Conservation (phyloP, 2,797 vertebrate genomes). For the Zalophus californianus region DNA sequence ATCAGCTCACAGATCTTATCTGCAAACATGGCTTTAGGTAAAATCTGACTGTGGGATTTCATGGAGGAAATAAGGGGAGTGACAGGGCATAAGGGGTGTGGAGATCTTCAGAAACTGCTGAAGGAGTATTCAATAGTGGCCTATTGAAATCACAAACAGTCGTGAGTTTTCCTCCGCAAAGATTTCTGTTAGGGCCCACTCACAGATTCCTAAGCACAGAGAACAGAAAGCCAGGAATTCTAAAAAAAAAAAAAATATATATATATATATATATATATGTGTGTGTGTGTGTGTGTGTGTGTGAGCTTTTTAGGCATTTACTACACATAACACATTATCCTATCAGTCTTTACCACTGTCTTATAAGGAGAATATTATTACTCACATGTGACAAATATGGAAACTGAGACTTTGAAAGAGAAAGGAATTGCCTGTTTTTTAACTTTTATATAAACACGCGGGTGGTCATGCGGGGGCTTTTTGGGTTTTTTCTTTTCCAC, state of each 20-base stretch:
- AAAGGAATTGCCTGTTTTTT: constrained; percentile 30
- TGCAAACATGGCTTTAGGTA: background rate
- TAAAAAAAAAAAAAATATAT: constrained; percentile 38
- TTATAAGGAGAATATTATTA: background rate
- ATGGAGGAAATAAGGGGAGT: background rate
- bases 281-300: too few species aligned
- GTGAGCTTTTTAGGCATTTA: constrained; percentile 44
- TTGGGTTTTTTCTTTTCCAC: constrained; percentile 1
- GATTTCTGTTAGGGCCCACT: background rate
- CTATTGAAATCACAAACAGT: background rate
- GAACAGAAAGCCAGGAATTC: constrained; percentile 12
- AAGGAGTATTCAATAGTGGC: background rate
- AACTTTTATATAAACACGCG: background rate
- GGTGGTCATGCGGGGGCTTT: background rate
- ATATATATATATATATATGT: background rate
- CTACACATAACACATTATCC: constrained; percentile 9
- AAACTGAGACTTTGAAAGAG: constrained; percentile 52
- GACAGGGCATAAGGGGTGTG: background rate
- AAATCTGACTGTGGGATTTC: constrained; percentile 17
- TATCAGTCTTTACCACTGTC: background rate
- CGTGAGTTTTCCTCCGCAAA: background rate
- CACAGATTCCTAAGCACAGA: background rate
- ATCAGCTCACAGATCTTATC: constrained; percentile 18
- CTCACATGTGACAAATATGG: constrained; percentile 38
- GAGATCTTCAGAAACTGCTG: background rate